Evolutionary conservation across 2,888 invertebrate genomes (phyloP).

Genomic region (Xanthia togata): DNA sequence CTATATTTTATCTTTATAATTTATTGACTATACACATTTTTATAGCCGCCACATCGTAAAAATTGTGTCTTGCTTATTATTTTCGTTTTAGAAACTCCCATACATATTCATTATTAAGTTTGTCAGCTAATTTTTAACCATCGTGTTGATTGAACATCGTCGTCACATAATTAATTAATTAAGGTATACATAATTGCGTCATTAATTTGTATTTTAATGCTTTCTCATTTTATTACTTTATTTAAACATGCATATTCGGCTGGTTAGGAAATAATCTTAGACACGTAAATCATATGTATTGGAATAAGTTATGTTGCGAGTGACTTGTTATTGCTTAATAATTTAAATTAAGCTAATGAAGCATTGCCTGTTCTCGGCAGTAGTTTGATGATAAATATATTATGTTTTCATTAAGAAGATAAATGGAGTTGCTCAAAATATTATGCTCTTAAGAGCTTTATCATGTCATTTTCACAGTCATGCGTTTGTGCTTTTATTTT

Average conservation of each 20-base stretch:
- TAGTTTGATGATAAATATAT: conserved; percentile 72
- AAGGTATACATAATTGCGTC: conserved; percentile 82
- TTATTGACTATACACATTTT: conserved; percentile 77
- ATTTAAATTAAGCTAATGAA: conserved; percentile 85
- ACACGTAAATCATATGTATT: conserved; percentile 82
- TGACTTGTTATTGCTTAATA: conserved; percentile 82
- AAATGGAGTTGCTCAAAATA: conserved; percentile 63
- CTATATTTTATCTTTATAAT: conserved; percentile 78
- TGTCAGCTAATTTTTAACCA: conserved; percentile 85
- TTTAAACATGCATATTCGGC: conserved; percentile 80
- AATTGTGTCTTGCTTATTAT: conserved; percentile 72
- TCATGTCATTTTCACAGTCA: conserved; percentile 59
- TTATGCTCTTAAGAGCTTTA: conserved; percentile 53
- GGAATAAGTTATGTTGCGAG: conserved; percentile 78
- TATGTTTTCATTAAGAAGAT: conserved; percentile 71
- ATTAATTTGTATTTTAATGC: conserved; percentile 81
- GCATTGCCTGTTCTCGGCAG: conserved; percentile 74
- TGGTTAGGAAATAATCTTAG: conserved; percentile 77
- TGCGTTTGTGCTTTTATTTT: conserved; percentile 43
- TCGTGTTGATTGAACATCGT: conserved; percentile 85
- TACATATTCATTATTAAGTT: conserved; percentile 82
- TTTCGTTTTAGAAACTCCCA: conserved; percentile 72
- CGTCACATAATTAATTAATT: conserved; percentile 87
- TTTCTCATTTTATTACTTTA: conserved; percentile 81
- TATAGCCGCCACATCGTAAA: conserved; percentile 77